Base-by-base conservation (phyloP, 2,797 vertebrate genomes). In the Antennarius maculatus region DNA sequence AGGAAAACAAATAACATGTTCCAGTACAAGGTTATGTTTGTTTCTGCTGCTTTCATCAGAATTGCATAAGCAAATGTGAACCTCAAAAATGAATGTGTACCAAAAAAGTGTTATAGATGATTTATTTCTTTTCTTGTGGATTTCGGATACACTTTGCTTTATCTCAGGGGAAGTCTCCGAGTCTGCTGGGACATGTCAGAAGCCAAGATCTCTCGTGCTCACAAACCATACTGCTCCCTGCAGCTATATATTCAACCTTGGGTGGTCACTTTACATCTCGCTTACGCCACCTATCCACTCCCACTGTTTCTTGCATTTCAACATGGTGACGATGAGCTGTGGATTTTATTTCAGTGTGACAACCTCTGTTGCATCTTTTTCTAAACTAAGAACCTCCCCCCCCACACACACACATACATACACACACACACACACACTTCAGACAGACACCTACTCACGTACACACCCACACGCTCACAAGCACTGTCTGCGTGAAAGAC, bases 1-100 rank as follows among this genome's bases (percentile, higher is more conserved):
- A 89, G 73, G 82, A 93, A 93, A 93, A 91, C 89, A 93, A 93
- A 92, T 89, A 92, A 81, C 81, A 70, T 80, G 90, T 89, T 86
- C 81, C 74, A 64, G 66, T 69, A 76, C 79, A 81, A 83, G 72
- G 78, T 85, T 84, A 66, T 88, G 89, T 92, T 92, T 91, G 92
- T 90, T 91, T 90, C 89, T 86, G 79, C 82, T 86, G 78, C 83
- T 88, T 82, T 88, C 74, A 72, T 82, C 91, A 83, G 78, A 89
- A 87, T 85, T 53, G 27, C 72, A 81, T 69, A 80, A 83, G 82
- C 78, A 76, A 86, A 88, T 53, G 79, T 66, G 61, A 84, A 64
- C 78, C 71, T 73, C 77, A 84, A 76, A 76, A 84, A 81, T 15
- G 37, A 79, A 73, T 39, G 47, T 69, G 65, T 46, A 50, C 71